A percentile compares a stretch with the other conserved stretches of the same genome.
phyloP scores from a whole-genome alignment of 2,888 invertebrate genomes.

The Melinaea marsaeus region DNA sequence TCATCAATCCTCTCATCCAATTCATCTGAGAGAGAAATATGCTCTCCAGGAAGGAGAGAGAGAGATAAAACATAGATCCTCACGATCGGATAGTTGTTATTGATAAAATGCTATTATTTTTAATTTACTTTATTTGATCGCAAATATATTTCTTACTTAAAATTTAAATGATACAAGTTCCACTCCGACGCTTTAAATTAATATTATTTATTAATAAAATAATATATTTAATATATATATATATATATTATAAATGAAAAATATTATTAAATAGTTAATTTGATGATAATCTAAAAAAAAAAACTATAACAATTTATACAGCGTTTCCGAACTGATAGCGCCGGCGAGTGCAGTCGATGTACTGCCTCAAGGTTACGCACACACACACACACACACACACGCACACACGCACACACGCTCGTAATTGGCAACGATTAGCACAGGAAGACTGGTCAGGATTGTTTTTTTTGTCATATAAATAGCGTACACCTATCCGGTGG shows the following conservation, averaged over 20 bases:
- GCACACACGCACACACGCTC: conserved; percentile 37
- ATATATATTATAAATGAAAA: too few relatives aligned
- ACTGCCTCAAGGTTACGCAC: conserved; percentile 66
- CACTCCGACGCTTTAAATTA: background rate
- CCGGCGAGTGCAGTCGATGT: conserved; percentile 67
- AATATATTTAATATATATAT: too few relatives aligned
- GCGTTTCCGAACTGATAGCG: conserved; percentile 50
- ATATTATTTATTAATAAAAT: conserved; percentile 1
- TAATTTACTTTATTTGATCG: too few relatives aligned
- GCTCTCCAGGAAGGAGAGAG: conserved; percentile 33
- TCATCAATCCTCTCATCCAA: conserved; percentile 69
- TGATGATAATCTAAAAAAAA: too few relatives aligned
- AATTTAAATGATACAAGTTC: too few relatives aligned
- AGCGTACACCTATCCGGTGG: conserved; percentile 40
- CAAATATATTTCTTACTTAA: too few relatives aligned
- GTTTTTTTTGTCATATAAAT: conserved; percentile 45
- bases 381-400: conserved; percentile 39
- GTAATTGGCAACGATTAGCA: conserved; percentile 75
- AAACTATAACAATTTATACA: conserved; percentile 16
- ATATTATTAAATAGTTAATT: too few relatives aligned
- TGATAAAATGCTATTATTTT: conserved; percentile 3
- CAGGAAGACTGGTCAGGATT: conserved; percentile 67
- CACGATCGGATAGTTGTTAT: conserved; percentile 29
- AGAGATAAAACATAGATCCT: conserved; percentile 38
- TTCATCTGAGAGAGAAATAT: conserved; percentile 45